These are phyloP conservation scores for Mormyrops boulengeri DNA, from an alignment of 2,797 vertebrate species.

Conservation along the genomic window DNA sequence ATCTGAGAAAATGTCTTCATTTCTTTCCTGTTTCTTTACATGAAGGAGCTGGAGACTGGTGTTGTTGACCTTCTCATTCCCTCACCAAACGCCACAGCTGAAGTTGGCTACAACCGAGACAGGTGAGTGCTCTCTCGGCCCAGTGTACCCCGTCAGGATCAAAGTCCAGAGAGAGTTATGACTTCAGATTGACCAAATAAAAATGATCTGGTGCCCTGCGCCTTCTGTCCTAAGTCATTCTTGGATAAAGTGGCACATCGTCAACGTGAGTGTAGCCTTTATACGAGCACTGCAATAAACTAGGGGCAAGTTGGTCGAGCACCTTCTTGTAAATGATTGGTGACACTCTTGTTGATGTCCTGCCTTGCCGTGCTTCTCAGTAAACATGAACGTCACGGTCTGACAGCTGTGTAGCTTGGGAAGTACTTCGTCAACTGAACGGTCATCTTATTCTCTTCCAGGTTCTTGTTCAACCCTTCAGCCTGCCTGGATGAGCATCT, in stretches of 20 bases:
- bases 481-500: slow-evolving; percentile 71
- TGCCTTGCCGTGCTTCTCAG: neutral
- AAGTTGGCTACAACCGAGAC: slow-evolving; percentile 77
- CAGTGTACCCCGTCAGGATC: neutral
- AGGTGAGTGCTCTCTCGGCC: slow-evolving; percentile 50
- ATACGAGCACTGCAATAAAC: neutral
- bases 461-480: slow-evolving; percentile 75
- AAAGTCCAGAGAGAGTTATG: neutral
- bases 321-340: neutral
- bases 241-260: neutral
- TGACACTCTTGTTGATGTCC: neutral
- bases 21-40: slow-evolving; percentile 8
- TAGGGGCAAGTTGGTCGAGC: neutral
- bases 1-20: neutral
- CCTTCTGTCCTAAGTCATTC: neutral
- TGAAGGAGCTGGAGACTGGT: slow-evolving; percentile 73
- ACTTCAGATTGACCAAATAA: neutral
- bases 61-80: slow-evolving; percentile 73
- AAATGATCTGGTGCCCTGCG: neutral
- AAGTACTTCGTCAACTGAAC: neutral
- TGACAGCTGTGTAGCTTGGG: neutral
- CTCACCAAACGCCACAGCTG: slow-evolving; percentile 72
- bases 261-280: neutral
- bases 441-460: slow-evolving; percentile 30
- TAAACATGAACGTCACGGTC: neutral